Evolutionary conservation across 1,140 invertebrate genomes (phyloP), one percentile per base, ranked within the genome.

Genomic region (Paracyclopina nana): DNA sequence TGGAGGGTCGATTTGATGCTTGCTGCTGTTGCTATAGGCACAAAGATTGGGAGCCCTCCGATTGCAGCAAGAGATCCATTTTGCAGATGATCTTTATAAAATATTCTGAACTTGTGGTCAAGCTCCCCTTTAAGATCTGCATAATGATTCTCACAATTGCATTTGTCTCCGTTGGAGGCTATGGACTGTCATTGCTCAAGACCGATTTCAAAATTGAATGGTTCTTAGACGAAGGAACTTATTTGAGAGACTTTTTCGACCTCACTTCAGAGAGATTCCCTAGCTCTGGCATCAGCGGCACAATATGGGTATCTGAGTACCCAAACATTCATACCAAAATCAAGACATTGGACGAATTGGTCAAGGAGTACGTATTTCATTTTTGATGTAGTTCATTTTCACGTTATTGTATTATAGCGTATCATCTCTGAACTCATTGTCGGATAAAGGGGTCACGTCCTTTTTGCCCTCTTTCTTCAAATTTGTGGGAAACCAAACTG

Each of bases 201-300:
- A 68, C 70, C 53, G 66, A 72, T 46, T 74, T 72, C 57, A 68
- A 73, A 55, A 64, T 70, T 1, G 61, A 65, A 24, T 64, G 64
- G 60, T 73, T 72, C 56, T 59, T 73, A n/a, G 68, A 71, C 30
- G 60, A 63, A 41, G 61, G 61, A 3, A 68, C 68, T 1, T 68
- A 70, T 54, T 63, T 66, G 0, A 60, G 65, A 1, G 55, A 61
- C 41, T 68, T 62, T 41, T 62, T 64, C 51, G 54, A 66, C 4
- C 65, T 68, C 40, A 55, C 66, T 12, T 63, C 62, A 14, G 58
- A 65, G 27, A 66, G 69, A 52, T 73, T 72, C 57, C 68, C 68
- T 0, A 62, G 63, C 20, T 63, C 65, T 54, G 71, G 71, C 0
- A 63, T 67, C 38, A 53, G 65, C n/a, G 64, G 66, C 2, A 64